Conservation (phyloP, 2,797 vertebrate species). For the Rhincodon typus region DNA sequence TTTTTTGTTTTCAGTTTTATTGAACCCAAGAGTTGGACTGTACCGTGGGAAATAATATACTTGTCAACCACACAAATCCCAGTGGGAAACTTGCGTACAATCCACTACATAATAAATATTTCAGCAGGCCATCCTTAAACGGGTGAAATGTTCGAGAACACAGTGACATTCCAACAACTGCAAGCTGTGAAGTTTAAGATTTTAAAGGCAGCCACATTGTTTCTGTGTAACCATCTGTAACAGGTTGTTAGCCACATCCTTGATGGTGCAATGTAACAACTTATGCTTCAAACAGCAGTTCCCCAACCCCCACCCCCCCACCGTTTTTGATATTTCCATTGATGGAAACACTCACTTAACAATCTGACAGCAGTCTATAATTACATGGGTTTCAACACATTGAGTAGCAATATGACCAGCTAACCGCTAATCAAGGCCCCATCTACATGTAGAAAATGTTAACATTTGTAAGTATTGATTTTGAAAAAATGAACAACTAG, state of each 20-base stretch:
- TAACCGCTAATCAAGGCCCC: no score
- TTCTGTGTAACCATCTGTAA: slow-evolving; percentile 14
- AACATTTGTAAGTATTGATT: background rate
- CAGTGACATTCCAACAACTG: background rate
- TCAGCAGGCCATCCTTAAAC: background rate
- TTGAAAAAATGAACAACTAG: background rate
- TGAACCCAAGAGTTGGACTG: background rate
- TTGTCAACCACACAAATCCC: background rate
- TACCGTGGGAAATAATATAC: background rate
- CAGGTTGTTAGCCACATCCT: background rate
- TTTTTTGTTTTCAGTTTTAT: background rate
- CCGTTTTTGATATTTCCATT: background rate
- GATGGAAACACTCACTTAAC: background rate
- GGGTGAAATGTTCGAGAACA: background rate
- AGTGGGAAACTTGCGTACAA: background rate
- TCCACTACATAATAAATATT: background rate
- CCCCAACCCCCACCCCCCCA: background rate
- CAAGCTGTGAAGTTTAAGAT: background rate
- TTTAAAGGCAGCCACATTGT: background rate
- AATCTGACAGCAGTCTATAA: background rate
- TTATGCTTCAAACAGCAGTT: background rate
- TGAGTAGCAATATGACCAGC: no score
- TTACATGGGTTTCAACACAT: background rate
- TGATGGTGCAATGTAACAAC: background rate
- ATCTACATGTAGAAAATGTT: background rate